Evolutionary conservation across 2,113 vertebrate genomes (phyloP).

Genomic region (Pachycephala philippinensis): DNA sequence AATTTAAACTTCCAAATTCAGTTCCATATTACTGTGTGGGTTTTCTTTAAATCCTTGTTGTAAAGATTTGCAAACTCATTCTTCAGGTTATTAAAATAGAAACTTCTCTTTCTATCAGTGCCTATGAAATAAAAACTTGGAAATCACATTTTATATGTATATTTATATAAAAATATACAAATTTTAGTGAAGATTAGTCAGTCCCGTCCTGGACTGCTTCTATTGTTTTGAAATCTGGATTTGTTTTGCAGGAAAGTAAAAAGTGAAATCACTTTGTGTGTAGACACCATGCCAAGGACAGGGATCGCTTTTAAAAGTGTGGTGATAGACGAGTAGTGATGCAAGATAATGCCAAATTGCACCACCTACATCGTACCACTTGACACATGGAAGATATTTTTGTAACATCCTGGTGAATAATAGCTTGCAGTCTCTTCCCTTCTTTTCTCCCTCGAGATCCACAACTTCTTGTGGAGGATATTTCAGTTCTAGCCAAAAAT

Average conservation of each 20-base stretch:
- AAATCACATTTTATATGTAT: neutral
- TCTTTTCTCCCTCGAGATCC: neutral
- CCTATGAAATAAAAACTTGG: neutral
- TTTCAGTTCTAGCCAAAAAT: neutral
- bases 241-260: neutral
- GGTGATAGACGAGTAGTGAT: slow-evolving; percentile 11
- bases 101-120: neutral
- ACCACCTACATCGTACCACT: neutral
- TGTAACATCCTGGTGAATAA: slow-evolving; percentile 14
- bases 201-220: neutral
- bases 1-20: neutral
- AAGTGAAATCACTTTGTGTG: neutral
- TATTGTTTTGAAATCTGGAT: neutral
- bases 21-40: neutral
- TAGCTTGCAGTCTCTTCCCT: neutral
- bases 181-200: neutral
- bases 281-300: slow-evolving; percentile 12
- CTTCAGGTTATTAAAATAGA: neutral
- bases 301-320: slow-evolving; percentile 1
- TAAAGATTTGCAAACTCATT: neutral
- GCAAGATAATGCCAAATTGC: slow-evolving; percentile 24
- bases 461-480: neutral
- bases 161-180: neutral
- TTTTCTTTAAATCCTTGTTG: neutral
- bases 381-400: slow-evolving; percentile 11